Evolutionary conservation across 2,888 invertebrate species (phyloP).

Genomic region (Cetonia aurata): DNA sequence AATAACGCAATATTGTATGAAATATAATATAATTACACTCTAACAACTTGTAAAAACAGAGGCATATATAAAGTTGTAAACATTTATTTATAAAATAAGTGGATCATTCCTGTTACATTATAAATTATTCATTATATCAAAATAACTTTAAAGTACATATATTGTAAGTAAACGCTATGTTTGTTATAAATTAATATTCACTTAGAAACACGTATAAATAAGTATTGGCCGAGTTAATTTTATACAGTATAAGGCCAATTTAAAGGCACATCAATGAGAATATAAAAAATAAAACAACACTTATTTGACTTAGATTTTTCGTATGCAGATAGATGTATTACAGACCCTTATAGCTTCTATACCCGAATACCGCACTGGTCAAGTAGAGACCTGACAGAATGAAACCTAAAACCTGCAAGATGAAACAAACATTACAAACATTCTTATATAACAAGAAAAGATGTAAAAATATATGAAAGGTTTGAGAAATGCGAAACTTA

Average conservation of each 20-base stretch:
- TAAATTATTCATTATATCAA: slow-evolving; percentile 17
- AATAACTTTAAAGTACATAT: slow-evolving; percentile 20
- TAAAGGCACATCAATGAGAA: slow-evolving; percentile 33
- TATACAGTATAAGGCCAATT: slow-evolving; percentile 23
- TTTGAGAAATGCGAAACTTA: slow-evolving; percentile 66
- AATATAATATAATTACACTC: no score
- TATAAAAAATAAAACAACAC: slow-evolving; percentile 16
- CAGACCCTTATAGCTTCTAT: slow-evolving; percentile 81
- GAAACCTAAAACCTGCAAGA: slow-evolving; percentile 78
- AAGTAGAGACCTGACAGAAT: slow-evolving; percentile 80
- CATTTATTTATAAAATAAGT: slow-evolving; percentile 32
- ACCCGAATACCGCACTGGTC: slow-evolving; percentile 82
- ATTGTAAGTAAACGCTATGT: not conserved
- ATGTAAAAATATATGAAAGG: not conserved
- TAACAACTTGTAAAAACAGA: no score
- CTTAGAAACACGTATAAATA: slow-evolving; percentile 23
- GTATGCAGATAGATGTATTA: slow-evolving; percentile 67
- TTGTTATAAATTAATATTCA: slow-evolving; percentile 21
- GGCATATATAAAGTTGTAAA: not conserved
- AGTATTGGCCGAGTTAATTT: slow-evolving; percentile 11
- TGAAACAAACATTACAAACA: not conserved
- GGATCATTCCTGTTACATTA: slow-evolving; percentile 6
- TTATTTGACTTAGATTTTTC: slow-evolving; percentile 16
- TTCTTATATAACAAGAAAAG: not conserved
- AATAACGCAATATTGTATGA: no score